phyloP scores from a whole-genome alignment of 2,113 vertebrate genomes.

The Siphamia tubifer region DNA sequence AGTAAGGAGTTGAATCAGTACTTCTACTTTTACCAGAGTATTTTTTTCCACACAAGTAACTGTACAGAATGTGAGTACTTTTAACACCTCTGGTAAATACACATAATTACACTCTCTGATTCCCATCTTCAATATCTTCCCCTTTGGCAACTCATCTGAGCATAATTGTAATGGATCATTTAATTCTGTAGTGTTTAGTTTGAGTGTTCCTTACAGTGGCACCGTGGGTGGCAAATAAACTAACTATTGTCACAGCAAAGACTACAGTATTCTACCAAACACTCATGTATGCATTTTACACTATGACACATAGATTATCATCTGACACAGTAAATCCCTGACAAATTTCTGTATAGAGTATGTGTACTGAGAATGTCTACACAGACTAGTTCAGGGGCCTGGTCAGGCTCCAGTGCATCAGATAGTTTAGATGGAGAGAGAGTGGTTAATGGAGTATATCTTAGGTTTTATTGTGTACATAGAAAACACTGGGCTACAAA shows the following conservation, averaged over 20 bases:
- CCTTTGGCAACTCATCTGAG: too few relatives aligned
- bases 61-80: too few relatives aligned
- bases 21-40: too few relatives aligned
- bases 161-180: too few relatives aligned
- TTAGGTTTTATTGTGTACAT: conserved; percentile 1
- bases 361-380: conserved; percentile 24
- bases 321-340: conserved; percentile 33
- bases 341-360: conserved; percentile 39
- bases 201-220: background rate
- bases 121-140: too few relatives aligned
- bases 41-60: too few relatives aligned
- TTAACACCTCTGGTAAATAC: too few relatives aligned
- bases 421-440: conserved; percentile 5
- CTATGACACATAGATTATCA: conserved; percentile 27
- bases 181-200: too few relatives aligned
- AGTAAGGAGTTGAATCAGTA: too few relatives aligned
- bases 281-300: background rate
- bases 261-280: background rate
- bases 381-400: conserved; percentile 10
- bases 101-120: too few relatives aligned
- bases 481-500: background rate
- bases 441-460: background rate
- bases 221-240: background rate
- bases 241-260: background rate
- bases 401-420: conserved; percentile 18